A percentile compares a stretch with the other conserved stretches of the same genome.
These are phyloP conservation scores for Pyrgus malvae DNA, from an alignment of 2,888 invertebrate species.

Conservation along the genomic window DNA sequence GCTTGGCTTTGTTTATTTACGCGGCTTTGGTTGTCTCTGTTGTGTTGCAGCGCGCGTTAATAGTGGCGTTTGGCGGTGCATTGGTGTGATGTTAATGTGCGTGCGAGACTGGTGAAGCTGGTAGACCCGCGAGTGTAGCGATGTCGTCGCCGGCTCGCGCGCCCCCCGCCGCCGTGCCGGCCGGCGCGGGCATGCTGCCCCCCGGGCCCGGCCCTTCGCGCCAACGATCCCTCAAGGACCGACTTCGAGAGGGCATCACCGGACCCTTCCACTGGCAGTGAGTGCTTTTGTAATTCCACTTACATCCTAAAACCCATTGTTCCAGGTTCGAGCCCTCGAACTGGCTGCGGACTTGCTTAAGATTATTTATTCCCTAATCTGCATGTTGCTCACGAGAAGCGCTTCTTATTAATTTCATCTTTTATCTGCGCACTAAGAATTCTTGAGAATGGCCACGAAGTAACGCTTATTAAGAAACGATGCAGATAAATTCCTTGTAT, in stretches of 20 bases:
- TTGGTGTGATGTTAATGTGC: conserved; percentile 60
- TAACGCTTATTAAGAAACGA: conserved; percentile 32
- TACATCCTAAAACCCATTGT: not conserved
- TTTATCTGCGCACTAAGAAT: conserved; percentile 17
- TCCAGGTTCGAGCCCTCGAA: conserved; percentile 18
- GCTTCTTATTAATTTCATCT: conserved; percentile 19
- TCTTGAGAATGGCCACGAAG: conserved; percentile 29
- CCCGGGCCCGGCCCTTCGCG: conserved; percentile 83
- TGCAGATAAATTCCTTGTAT: not conserved
- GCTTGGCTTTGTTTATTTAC: conserved; percentile 69
- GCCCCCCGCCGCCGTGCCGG: conserved; percentile 48
- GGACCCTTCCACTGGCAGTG: conserved; percentile 92
- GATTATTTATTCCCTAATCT: conserved; percentile 15
- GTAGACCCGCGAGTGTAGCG: conserved; percentile 41
- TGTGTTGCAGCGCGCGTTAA: conserved; percentile 74
- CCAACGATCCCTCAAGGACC: conserved; percentile 89
- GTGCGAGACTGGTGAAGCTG: conserved; percentile 36
- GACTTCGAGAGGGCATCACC: conserved; percentile 89
- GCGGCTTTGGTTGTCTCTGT: conserved; percentile 72
- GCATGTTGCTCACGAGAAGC: conserved; percentile 15
- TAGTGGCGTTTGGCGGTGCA: conserved; percentile 61
- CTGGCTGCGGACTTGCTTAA: conserved; percentile 8
- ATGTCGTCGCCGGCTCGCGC: conserved; percentile 73
- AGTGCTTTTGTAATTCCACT: conserved; percentile 66
- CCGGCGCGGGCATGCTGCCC: conserved; percentile 72